Conservation (phyloP, 2,888 invertebrate genomes). For the Patella ulyssiponensis region DNA sequence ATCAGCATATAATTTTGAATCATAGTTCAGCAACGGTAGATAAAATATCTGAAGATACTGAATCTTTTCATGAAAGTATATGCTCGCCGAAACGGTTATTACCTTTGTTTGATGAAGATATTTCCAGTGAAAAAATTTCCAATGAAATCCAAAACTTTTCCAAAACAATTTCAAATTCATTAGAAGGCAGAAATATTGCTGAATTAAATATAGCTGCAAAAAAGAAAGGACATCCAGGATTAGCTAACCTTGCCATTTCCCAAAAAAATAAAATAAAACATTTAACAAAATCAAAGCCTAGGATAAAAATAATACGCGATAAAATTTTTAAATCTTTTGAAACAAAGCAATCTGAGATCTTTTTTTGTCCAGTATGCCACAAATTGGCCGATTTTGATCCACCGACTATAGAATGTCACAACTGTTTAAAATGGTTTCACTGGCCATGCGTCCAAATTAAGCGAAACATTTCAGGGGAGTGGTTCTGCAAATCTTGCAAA, state of each 20-base stretch:
- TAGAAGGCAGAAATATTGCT: no score
- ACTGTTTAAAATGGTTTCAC: background rate
- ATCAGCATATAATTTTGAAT: background rate
- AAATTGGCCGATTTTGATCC: background rate
- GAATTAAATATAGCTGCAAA: background rate
- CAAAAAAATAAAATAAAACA: background rate
- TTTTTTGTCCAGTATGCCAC: background rate
- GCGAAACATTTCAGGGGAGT: background rate
- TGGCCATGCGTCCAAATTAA: background rate
- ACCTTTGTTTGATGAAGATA: no score
- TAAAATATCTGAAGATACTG: no score
- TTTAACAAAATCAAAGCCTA: background rate
- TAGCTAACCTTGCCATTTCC: background rate
- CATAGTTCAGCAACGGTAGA: no score
- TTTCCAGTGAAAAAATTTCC: background rate
- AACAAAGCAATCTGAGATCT: background rate
- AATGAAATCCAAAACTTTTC: background rate
- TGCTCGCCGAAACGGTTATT: no score
- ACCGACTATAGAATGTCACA: background rate
- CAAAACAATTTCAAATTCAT: no score
- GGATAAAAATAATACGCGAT: background rate
- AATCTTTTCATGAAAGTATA: no score
- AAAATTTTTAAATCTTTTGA: conserved; percentile 1
- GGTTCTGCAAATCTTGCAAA: background rate
- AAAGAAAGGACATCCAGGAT: background rate